Evolutionary conservation across 2,888 invertebrate species (phyloP).

Genomic region (Phyto melanocephala): DNA sequence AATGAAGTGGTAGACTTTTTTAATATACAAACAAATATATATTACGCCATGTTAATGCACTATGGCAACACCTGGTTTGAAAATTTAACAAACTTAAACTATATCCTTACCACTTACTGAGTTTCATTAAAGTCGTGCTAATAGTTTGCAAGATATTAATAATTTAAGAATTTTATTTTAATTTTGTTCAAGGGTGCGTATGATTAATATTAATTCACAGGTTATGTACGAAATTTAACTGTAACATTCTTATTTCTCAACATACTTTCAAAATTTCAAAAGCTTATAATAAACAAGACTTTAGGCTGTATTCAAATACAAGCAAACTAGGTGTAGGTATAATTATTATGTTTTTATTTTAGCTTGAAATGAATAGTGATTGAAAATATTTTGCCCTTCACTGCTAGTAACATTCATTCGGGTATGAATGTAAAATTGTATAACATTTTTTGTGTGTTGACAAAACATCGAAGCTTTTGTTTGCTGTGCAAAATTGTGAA

Average conservation of each 20-base stretch:
- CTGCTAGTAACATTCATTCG: background rate
- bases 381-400: background rate
- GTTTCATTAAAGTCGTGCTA: too few relatives aligned
- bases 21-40: too few relatives aligned
- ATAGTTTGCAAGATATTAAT: too few relatives aligned
- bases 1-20: too few relatives aligned
- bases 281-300: background rate
- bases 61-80: too few relatives aligned
- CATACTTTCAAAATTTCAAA: background rate
- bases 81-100: too few relatives aligned
- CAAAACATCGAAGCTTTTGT: constrained; percentile 21
- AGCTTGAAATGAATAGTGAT: too few relatives aligned
- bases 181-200: background rate
- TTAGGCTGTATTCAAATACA: background rate
- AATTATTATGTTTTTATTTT: too few relatives aligned
- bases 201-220: background rate
- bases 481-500: constrained; percentile 4
- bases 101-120: too few relatives aligned
- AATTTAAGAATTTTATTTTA: background rate
- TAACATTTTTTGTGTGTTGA: constrained; percentile 31
- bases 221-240: background rate
- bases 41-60: too few relatives aligned
- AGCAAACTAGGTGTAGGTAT: too few relatives aligned
- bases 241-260: background rate
- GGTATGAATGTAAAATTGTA: constrained; percentile 7